Conservation (phyloP, 2,888 invertebrate species). For the Athalia rosae region DNA sequence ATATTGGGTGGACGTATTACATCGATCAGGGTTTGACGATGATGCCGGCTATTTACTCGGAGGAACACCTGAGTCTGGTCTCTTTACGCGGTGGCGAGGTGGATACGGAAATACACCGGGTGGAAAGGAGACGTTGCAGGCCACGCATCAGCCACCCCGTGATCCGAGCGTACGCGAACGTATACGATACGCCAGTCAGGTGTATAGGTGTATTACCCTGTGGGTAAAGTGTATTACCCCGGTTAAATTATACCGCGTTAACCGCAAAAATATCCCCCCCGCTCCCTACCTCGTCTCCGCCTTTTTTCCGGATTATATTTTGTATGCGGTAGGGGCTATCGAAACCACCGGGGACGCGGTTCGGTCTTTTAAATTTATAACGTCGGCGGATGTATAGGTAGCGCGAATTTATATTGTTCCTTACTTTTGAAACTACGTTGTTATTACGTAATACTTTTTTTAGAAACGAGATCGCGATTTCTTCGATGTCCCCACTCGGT, state of each 20-base stretch:
- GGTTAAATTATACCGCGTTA: constrained; percentile 69
- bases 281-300: constrained; percentile 18
- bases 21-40: constrained; percentile 71
- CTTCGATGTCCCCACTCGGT: too few relatives aligned
- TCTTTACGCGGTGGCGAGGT: constrained; percentile 2
- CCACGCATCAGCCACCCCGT: constrained; percentile 29
- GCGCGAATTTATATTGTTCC: constrained; percentile 2
- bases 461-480: not conserved
- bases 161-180: constrained; percentile 4
- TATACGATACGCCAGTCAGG: not conserved
- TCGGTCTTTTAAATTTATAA: constrained; percentile 40
- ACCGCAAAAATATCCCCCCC: constrained; percentile 69
- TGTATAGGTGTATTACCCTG: constrained; percentile 7
- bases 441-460: not conserved
- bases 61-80: constrained; percentile 68
- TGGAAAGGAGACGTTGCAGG: not conserved
- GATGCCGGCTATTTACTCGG: constrained; percentile 69
- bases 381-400: not conserved
- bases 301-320: constrained; percentile 28
- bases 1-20: constrained; percentile 61
- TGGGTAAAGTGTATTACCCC: constrained; percentile 58
- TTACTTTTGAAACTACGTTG: constrained; percentile 23
- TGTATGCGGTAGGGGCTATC: constrained; percentile 16
- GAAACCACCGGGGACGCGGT: constrained; percentile 33
- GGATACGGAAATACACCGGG: not conserved